Percentiles rank a stretch among this genome's conserved stretches.
Conservation (phyloP, 2,797 vertebrate species). For the Tragopan temminckii region DNA sequence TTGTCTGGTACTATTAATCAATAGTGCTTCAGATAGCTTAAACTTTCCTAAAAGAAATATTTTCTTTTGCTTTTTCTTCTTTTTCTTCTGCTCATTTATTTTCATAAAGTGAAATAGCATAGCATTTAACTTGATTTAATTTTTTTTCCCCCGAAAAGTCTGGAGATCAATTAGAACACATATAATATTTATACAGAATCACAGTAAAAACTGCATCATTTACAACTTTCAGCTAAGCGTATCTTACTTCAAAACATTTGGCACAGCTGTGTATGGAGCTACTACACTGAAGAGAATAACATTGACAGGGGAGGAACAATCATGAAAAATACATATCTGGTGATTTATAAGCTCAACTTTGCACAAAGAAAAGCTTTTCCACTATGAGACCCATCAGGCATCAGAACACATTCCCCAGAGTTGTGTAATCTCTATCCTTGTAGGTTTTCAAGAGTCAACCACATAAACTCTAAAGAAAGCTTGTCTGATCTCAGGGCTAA, state of each 20-base stretch:
- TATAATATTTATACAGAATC: background rate
- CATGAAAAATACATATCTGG: background rate
- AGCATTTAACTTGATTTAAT: background rate
- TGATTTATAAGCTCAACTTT: background rate
- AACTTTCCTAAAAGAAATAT: background rate
- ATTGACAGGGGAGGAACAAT: background rate
- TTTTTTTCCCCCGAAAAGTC: background rate
- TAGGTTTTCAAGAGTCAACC: background rate
- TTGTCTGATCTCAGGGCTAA: background rate
- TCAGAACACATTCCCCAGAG: background rate
- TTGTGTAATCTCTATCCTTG: background rate
- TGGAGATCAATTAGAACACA: background rate
- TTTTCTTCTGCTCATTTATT: background rate
- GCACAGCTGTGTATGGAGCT: background rate
- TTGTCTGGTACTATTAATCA: background rate
- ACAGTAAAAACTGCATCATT: background rate
- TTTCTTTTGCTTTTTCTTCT: too few relatives aligned
- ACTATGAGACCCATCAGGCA: background rate
- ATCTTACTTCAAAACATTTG: background rate
- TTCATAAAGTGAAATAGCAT: background rate
- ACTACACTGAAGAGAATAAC: background rate
- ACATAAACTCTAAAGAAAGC: background rate
- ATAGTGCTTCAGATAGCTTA: background rate
- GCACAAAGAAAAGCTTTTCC: background rate
- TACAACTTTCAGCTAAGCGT: background rate